Conservation (phyloP, 2,888 invertebrate genomes). For the Sinohyriopsis cumingii region DNA sequence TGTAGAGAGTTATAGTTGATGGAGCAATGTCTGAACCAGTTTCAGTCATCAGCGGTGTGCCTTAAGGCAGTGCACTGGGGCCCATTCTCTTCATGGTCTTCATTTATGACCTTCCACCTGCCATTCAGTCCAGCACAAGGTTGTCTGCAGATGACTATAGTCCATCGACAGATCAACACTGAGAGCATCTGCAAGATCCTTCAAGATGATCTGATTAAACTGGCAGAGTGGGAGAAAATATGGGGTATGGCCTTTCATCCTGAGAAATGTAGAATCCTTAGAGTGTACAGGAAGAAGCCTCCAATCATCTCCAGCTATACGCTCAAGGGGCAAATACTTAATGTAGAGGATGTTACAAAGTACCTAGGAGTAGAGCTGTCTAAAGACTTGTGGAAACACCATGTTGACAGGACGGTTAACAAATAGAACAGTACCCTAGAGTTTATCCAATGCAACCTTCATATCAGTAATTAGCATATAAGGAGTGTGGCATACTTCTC, state of each 20-base stretch:
- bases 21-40: constrained; percentile 2
- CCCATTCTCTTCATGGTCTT: constrained; percentile 5
- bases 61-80: constrained; percentile 4
- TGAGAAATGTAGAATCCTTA: background rate
- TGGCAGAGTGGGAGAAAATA: constrained; percentile 4
- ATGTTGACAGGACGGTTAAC: background rate
- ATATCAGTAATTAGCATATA: constrained; percentile 1
- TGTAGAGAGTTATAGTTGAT: constrained; percentile 2
- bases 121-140: background rate
- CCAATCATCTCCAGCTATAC: constrained; percentile 1
- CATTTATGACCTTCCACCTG: constrained; percentile 2
- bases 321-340: constrained; percentile 1
- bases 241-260: constrained; percentile 8
- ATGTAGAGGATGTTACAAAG: background rate
- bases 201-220: constrained; percentile 2
- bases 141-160: constrained; percentile 4
- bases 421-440: constrained; percentile 5
- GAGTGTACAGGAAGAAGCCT: background rate
- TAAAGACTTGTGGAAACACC: background rate
- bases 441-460: constrained; percentile 1
- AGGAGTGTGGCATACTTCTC: constrained; percentile 2
- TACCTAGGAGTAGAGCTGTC: constrained; percentile 6
- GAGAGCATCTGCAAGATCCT: background rate
- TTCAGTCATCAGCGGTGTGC: constrained; percentile 5
- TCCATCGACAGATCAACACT: background rate